Evolutionary conservation across 2,888 invertebrate genomes (phyloP), one percentile per base, ranked within the genome.

Genomic region (Caenorhabditis angaria): DNA sequence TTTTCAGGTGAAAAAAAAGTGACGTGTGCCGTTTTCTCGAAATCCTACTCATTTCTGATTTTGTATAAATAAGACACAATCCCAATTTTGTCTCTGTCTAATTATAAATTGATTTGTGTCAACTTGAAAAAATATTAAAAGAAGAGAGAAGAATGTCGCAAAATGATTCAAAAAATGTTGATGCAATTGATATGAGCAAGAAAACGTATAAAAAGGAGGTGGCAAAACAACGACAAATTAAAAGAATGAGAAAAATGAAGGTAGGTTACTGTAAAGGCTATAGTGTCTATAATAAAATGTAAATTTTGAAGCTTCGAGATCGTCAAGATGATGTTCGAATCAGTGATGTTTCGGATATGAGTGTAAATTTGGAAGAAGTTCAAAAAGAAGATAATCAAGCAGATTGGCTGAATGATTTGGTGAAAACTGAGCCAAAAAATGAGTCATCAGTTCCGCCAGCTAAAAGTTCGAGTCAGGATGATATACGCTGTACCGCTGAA

Each of bases 381-480:
- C 22, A 50, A 24, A 51, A 65, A 8, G 64, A 70, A 47, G 61
- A 58, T 20, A 57, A 60, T 22, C 65, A 70, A 54, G 60, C 64
- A 8, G 51, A 47, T 35, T 70, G 70, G 70, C 48, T 70, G 35
- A 70, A 70, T 50, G 70, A 70, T 55, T 59, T 70, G 8, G 24
- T 70, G 22, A 65, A 65, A 48, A 18, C 29, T 6, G 62, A 62
- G 18, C 3, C 35, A 2, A 56, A 61, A 22, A 54, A 12, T 6
- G 8, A 12, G 18, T 6, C 10, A 41, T 18, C 18, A 18, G 18
- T 18, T 18, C 10, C 20, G 29, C 41, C 58, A 29, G 29, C 56
- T 20, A 25, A 32, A 12, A 1, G 10, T 18, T 54, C 54, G 6
- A 41, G 6, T 5, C 6, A 14, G 2, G 61, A 24, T 53, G 55